Conservation (phyloP, 2,888 invertebrate species). For the Scaptomyza caliginosa region DNA sequence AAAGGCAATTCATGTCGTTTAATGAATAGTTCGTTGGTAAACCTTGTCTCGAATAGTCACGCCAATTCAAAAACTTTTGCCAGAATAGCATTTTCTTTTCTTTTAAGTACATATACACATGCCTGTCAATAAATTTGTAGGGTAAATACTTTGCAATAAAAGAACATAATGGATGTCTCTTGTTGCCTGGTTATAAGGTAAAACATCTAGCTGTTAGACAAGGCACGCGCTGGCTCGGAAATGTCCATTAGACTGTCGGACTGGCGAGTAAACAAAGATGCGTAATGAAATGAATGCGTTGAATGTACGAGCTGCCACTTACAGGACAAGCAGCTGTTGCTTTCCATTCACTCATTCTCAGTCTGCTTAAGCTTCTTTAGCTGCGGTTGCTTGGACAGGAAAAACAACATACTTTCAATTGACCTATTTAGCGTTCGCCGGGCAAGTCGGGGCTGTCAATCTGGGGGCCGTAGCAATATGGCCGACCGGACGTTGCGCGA, state of each 20-base stretch:
- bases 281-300: slow-evolving; percentile 10
- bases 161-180: not conserved
- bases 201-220: slow-evolving; percentile 1
- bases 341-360: not conserved
- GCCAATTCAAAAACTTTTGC: not conserved
- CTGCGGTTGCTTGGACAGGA: not conserved
- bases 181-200: not conserved
- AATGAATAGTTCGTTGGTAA: not conserved
- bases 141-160: not conserved
- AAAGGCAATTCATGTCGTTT: not conserved
- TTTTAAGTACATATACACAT: not conserved
- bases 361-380: not conserved
- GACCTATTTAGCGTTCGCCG: slow-evolving; percentile 53
- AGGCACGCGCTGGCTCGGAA: slow-evolving; percentile 32
- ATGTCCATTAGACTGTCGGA: slow-evolving; percentile 21
- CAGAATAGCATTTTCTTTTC: not conserved
- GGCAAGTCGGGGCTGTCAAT: slow-evolving; percentile 2
- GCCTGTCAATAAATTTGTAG: not conserved
- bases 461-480: slow-evolving; percentile 45
- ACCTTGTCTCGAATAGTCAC: slow-evolving; percentile 4
- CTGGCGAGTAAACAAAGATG: slow-evolving; percentile 26
- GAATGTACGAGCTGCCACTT: slow-evolving; percentile 23
- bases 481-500: slow-evolving; percentile 35
- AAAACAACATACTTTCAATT: slow-evolving; percentile 46
- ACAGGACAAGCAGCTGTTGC: slow-evolving; percentile 16